Percentiles rank a stretch among this genome's conserved stretches.
These are phyloP conservation scores for Catostomus latipinnis DNA, from an alignment of 2,797 vertebrate genomes.

Conservation along the genomic window DNA sequence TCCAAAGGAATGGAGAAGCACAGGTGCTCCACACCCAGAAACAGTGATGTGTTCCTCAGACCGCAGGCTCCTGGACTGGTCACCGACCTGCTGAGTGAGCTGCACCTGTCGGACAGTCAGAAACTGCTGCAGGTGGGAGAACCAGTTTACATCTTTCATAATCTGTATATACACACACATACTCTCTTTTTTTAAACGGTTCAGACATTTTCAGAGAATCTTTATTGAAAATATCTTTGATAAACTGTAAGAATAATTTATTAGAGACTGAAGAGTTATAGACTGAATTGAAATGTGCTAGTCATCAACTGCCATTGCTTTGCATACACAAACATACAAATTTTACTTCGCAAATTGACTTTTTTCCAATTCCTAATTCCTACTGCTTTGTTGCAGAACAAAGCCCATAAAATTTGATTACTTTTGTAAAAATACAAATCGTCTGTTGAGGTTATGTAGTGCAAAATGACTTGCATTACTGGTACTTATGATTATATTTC, in stretches of 20 bases:
- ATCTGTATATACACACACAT: background rate
- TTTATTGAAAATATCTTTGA: background rate
- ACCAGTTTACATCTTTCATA: background rate
- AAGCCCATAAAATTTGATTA: too few relatives aligned
- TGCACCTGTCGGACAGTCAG: slow-evolving; percentile 85
- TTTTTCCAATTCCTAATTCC: background rate
- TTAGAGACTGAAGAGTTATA: too few relatives aligned
- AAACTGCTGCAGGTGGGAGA: slow-evolving; percentile 83
- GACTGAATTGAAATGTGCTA: background rate
- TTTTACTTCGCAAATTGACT: background rate
- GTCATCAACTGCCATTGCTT: background rate
- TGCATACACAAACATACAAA: background rate
- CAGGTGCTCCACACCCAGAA: slow-evolving; percentile 77
- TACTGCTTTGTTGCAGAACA: too few relatives aligned
- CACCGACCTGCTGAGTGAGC: slow-evolving; percentile 84
- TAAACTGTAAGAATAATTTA: background rate
- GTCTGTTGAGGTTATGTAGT: too few relatives aligned
- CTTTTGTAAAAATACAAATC: too few relatives aligned
- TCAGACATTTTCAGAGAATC: background rate
- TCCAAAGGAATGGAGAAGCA: slow-evolving; percentile 75
- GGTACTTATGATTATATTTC: background rate
- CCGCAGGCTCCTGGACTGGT: slow-evolving; percentile 77
- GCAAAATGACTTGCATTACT: too few relatives aligned
- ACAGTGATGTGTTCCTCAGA: slow-evolving; percentile 75
- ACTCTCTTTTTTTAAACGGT: background rate